A percentile compares a stretch with the other conserved stretches of the same genome.
phyloP scores from a whole-genome alignment of 1,140 invertebrate genomes.

The Ditylenchus dipsaci region DNA sequence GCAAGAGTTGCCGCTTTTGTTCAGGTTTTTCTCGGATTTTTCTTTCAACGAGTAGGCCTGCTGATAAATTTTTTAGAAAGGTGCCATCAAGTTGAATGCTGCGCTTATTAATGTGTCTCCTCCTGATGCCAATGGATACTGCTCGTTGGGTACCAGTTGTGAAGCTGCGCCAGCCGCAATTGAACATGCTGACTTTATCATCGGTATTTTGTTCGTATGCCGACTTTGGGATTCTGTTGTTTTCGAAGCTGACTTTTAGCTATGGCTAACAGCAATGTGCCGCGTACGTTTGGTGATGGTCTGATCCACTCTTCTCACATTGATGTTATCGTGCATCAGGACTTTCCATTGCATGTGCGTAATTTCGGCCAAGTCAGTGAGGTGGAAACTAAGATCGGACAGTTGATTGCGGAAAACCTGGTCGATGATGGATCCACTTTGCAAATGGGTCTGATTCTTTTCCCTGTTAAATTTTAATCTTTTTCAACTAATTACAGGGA shows the following conservation, averaged over 20 bases:
- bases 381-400: constrained; percentile 73
- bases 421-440: constrained; percentile 84
- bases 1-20: constrained; percentile 81
- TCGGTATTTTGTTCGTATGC: constrained; percentile 66
- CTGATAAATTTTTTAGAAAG: constrained; percentile 70
- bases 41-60: constrained; percentile 77
- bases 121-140: constrained; percentile 66
- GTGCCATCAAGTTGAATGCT: constrained; percentile 77
- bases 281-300: constrained; percentile 78
- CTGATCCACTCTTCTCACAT: constrained; percentile 80
- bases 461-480: not conserved
- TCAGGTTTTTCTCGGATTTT: constrained; percentile 81
- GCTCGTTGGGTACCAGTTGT: constrained; percentile 65
- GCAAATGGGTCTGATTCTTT: constrained; percentile 71
- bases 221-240: constrained; percentile 8
- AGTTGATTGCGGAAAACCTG: constrained; percentile 79
- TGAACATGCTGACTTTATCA: constrained; percentile 77
- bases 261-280: constrained; percentile 76
- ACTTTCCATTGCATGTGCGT: constrained; percentile 64
- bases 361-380: constrained; percentile 61
- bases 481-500: constrained; percentile 65
- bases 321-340: constrained; percentile 75
- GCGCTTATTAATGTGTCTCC: constrained; percentile 80
- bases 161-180: constrained; percentile 81
- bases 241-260: constrained; percentile 3